Percentiles rank a stretch among this genome's conserved stretches.
Evolutionary conservation across 2,113 vertebrate species (phyloP).

Genomic region (Rhizomys pruinosus): DNA sequence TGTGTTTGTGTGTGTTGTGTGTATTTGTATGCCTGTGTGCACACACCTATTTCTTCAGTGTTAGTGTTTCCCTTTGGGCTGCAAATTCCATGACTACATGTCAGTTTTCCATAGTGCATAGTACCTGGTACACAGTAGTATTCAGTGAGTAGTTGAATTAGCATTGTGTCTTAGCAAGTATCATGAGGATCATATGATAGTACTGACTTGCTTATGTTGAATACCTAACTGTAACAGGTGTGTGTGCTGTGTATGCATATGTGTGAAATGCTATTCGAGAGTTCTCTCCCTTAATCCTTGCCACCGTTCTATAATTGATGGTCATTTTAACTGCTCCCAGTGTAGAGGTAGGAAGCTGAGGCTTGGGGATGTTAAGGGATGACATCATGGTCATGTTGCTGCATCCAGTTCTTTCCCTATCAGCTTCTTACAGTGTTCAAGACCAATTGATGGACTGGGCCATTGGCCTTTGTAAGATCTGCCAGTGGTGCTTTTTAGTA

Average conservation of each 20-base stretch:
- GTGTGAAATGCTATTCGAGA: neutral
- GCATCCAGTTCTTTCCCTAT: neutral
- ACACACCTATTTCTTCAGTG: neutral
- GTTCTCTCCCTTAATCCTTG: neutral
- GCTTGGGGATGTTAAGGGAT: neutral
- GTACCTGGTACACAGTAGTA: neutral
- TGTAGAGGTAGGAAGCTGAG: neutral
- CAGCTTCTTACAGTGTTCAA: too few relatives aligned
- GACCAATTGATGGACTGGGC: fast-evolving
- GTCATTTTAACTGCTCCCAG: neutral
- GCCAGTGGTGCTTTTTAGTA: neutral
- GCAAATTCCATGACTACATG: neutral
- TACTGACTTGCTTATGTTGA: neutral
- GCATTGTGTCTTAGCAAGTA: neutral
- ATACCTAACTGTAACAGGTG: neutral
- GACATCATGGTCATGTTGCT: fast-evolving
- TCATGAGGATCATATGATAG: too few relatives aligned
- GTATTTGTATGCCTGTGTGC: neutral
- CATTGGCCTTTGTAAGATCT: neutral
- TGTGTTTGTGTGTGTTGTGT: neutral
- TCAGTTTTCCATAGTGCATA: neutral
- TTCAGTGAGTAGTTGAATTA: neutral
- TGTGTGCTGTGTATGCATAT: neutral
- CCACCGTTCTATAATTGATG: neutral
- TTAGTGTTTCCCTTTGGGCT: neutral